Base-by-base conservation (phyloP, 2,113 vertebrate species). In the Pagrus major region DNA sequence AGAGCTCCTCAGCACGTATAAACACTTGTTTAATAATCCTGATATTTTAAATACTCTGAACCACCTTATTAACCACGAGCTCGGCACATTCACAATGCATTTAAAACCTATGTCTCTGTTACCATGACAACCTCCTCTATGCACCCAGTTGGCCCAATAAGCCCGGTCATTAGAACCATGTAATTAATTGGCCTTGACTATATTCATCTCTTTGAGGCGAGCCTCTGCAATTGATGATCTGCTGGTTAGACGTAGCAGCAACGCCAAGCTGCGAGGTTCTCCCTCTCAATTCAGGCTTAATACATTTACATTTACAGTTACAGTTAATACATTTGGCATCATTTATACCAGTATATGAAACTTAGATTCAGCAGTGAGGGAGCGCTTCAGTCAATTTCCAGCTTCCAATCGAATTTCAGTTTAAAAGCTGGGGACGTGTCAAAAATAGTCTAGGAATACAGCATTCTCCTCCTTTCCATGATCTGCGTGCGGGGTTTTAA, bases 101-200 rank as follows among this genome's bases (percentile, higher is more conserved):
- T 92, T 88, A 90, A 87, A 88, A 90, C 71, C 84, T 58, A 60
- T 75, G 80, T 84, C 78, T 80, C 56, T 1, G 88, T 93, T 91
- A 80, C 93, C 89, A 91, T 93, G 92, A 87, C 90, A 90, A 93
- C 92, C 55, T 46, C 75, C 25, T 76, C 81, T 69, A 55, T 81
- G 76, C 74, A 82, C 90, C 90, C 90, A 91, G 86, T 89, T 84
- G 91, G 86, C 67, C 71, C 25, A 44, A 79, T 71, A 55, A 78
- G 88, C 82, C 91, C 91, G 88, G 88, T 93, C 92, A 92, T 94
- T 93, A 94, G 76, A 84, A 76, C 67, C 89, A 88, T 92, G 87
- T 93, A 90, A 95, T 94, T 95, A 95, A 94, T 93, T 90, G 89
- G 82, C 91, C 87, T 88, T 31, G 86, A 83, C 92, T 92, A 89